Evolutionary conservation across 2,888 invertebrate genomes (phyloP), one percentile per base, ranked within the genome.

Genomic region (Odontocerum albicorne): DNA sequence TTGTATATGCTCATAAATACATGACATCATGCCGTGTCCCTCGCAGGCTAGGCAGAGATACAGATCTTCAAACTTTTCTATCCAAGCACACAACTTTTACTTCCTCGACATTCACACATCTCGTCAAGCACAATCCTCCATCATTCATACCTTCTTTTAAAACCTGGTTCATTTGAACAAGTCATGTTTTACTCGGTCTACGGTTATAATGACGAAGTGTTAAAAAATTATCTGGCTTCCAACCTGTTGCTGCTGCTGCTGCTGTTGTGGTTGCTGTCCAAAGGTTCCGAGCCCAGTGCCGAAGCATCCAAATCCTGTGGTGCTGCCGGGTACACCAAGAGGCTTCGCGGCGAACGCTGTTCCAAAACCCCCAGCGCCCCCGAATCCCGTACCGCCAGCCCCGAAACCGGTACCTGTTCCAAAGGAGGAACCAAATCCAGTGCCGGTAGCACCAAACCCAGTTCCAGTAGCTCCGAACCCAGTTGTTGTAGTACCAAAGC

Each of bases 281-380:
- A 83, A 80, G 49, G 71, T 66, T 27, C 72, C 75, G 56, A 77
- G 71, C 15, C 70, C 72, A 66, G 53, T 68, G 1, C 77, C 77
- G 62, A 81, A 81, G 1, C 77, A 76, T 15, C 78, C 74, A 64
- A 79, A 78, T 3, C 77, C 70, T n/a, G 73, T 70, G 10, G 68
- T 66, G 15, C 68, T 66, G 10, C 72, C 65, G 13, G 68, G 65
- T 10, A 72, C 65, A 17, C 57, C 57, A 1, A 47, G 19, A 12
- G 57, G 60, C 44, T 57, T 57, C 1, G 22, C 17, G 7, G 49
- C 56, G 10, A 58, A 59, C 10, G 19, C 36, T 21, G 19, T 35
- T 17, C 50, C 55, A 31, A 58, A 59, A 2, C 43, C 51, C 12
- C 44, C 31, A n/a, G 31, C 17, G 21, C 36, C 21, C 2, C 50